Base-by-base conservation (phyloP, 2,888 invertebrate genomes). In the Campoplex nolae region DNA sequence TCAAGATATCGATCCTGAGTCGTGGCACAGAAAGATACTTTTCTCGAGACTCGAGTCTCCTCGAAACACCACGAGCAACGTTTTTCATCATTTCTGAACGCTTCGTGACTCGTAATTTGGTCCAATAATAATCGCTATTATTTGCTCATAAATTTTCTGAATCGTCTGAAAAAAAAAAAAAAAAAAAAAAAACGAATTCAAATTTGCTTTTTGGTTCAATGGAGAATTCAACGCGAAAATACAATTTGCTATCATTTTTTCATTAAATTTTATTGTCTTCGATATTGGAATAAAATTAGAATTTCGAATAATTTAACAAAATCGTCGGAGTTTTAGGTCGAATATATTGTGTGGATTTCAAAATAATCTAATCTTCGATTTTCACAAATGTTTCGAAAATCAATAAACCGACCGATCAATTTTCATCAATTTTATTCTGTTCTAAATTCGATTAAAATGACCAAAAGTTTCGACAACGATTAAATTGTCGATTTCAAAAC, bases 161-260 rank as follows among this genome's bases (percentile, higher is more conserved):
- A 3, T 38, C 6, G 38, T 38, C 4, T 38, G 6, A 1, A 38
- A 38, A 4, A 74, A 32, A 71, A 62, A 73, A 74, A 65, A n/a
- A n/a, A 1, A 38, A 38, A 4, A 74, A 32, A 71, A 62, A 73
- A 74, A 65, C 35, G 42, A 42, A 73, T 11, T 62, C 62, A 32
- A 16, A 62, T 62, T 62, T 62, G 32, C 16, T 32, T 32, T 32
- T 6, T 32, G 48, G 56, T 3, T 38, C 8, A 35, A 68, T 28
- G 67, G 38, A 13, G 35, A 76, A 45, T 76, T 23, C 3, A 38
- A 38, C 4, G 6, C 38, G 6, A 38, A 9, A 56, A 54, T 51
- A 71, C 23, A 56, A 56, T 56, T 23, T 23, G 23, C 6, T 4
- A 6, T 54, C n/a, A 16, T 54, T 54, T 8, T 54, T 8, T 54